Evolutionary conservation across 53 echinoderm and acorn worm species (phyloP).

Genomic region (Crossaster papposus): DNA sequence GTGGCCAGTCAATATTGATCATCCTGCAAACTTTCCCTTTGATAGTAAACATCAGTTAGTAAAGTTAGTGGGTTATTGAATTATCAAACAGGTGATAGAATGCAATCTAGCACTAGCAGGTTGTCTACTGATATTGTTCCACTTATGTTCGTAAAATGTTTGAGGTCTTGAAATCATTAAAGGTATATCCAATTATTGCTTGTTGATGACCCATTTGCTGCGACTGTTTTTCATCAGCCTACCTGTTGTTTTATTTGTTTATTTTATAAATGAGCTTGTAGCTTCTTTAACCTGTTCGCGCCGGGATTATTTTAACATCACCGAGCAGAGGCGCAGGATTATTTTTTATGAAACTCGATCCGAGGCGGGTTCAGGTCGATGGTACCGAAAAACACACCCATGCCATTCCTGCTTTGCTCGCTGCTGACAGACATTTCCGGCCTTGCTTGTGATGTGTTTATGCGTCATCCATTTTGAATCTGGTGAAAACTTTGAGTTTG

Average conservation of each 20-base stretch:
- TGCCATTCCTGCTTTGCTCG: no score
- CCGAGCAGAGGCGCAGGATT: no score
- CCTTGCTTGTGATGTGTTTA: no score
- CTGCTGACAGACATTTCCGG: no score
- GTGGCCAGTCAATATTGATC: background rate
- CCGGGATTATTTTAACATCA: no score
- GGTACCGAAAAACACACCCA: no score
- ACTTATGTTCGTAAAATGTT: slow-evolving; percentile 10
- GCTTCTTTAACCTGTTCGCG: no score
- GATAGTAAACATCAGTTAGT: slow-evolving; percentile 3
- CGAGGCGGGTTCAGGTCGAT: no score
- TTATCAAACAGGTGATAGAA: background rate
- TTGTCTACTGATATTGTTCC: background rate
- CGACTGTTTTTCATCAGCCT: background rate
- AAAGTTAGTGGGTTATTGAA: background rate
- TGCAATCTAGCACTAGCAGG: background rate
- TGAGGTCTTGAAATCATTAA: background rate
- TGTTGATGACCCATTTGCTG: background rate
- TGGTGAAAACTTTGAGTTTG: no score
- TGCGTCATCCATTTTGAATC: no score
- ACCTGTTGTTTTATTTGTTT: background rate
- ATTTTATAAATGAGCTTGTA: background rate
- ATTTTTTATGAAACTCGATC: no score
- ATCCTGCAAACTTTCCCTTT: background rate
- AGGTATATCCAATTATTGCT: background rate